Evolutionary conservation across 2,113 vertebrate genomes (phyloP), one percentile per base, ranked within the genome.

Genomic region (Alectura lathami): DNA sequence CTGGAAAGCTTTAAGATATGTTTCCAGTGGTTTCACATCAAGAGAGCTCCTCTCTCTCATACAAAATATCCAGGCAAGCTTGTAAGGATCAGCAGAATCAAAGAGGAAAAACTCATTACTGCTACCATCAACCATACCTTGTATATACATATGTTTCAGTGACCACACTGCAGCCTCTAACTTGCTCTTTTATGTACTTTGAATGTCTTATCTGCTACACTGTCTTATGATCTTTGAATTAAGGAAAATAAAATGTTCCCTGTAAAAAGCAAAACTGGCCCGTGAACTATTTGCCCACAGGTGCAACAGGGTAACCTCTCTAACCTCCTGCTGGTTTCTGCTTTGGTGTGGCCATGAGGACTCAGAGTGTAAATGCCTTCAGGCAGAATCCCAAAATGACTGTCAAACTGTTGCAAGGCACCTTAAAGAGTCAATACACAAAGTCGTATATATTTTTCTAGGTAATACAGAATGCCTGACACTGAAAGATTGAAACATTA

Each of bases 371-470:
- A 68, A 89, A 66, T 6, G 22, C 27, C 16, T n/a, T 75, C 43
- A 42, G 20, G 30, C 32, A 9, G 32, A 3, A 57, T 20, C n/a
- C 50, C 76, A 27, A 62, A 83, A 27, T 0, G 0, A n/a, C 2
- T 38, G 66, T 42, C 43, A 86, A 27, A 84, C 22, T 34, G 42
- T 23, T 89, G 68, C n/a, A 89, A 70, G 69, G 43, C 20, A 47
- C 23, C 70, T 67, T 23, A 16, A 93, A 74, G 32, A 54, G 42
- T 70, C 42, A 67, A 26, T 74, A 43, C 22, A 63, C 40, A 50
- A 70, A 70, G 30, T 62, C 16, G 21, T 22, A n/a, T 5, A n/a
- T 26, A 27, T 86, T 79, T 70, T 54, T 80, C 17, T 17, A 88
- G 64, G 13, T 81, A 42, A 54, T 59, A 59, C 8, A 32, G 64